Conservation (phyloP, 2,888 invertebrate genomes). For the Pheosia gnoma region DNA sequence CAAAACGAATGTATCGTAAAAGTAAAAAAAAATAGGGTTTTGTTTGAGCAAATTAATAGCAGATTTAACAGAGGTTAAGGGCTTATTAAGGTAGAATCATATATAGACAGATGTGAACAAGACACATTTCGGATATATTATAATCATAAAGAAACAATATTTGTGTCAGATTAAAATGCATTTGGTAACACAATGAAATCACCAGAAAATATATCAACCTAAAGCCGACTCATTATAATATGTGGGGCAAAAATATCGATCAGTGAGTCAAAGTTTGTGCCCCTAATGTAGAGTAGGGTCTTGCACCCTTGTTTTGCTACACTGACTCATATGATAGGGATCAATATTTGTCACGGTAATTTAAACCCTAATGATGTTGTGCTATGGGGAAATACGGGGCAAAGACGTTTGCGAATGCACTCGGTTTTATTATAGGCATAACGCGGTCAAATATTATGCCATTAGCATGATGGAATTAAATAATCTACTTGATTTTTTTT, state of each 20-base stretch:
- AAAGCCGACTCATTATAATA: slow-evolving; percentile 37
- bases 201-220: slow-evolving; percentile 30
- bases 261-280: slow-evolving; percentile 55
- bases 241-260: slow-evolving; percentile 67
- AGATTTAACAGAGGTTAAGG: too few species aligned
- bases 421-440: slow-evolving; percentile 44
- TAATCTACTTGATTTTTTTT: too few species aligned
- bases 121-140: too few species aligned
- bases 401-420: slow-evolving; percentile 40
- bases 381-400: slow-evolving; percentile 15
- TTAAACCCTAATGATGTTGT: slow-evolving; percentile 31
- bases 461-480: slow-evolving; percentile 62
- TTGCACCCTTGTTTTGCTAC: slow-evolving; percentile 57
- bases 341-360: slow-evolving; percentile 27
- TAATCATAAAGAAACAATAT: too few species aligned
- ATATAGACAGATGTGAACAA: too few species aligned
- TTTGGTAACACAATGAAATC: too few species aligned
- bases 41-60: too few species aligned
- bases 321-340: slow-evolving; percentile 61
- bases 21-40: too few species aligned
- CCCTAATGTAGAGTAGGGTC: slow-evolving; percentile 56
- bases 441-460: slow-evolving; percentile 66
- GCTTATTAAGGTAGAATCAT: too few species aligned
- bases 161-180: too few species aligned
- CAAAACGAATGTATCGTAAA: too few species aligned